These are phyloP conservation scores for Percopsis omiscomaycus DNA, from an alignment of 2,797 vertebrate species.

Conservation along the genomic window DNA sequence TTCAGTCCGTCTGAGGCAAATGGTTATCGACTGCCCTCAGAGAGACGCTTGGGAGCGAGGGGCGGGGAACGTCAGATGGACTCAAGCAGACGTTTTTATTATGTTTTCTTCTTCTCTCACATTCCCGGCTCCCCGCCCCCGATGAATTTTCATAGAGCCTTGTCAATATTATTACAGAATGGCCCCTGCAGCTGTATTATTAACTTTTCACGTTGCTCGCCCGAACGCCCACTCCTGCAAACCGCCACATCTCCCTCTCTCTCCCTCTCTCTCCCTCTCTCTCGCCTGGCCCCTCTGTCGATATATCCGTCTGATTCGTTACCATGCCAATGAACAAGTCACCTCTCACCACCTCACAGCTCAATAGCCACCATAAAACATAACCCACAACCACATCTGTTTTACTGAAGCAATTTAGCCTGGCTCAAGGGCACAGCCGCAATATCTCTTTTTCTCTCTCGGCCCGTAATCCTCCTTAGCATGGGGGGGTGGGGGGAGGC, in stretches of 20 bases:
- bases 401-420: slow-evolving; percentile 72
- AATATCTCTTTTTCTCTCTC: slow-evolving; percentile 43
- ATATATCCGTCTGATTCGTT: slow-evolving; percentile 38
- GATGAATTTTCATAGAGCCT: slow-evolving; percentile 57
- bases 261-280: slow-evolving; percentile 4
- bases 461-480: slow-evolving; percentile 16
- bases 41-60: slow-evolving; percentile 11
- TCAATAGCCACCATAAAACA: slow-evolving; percentile 62
- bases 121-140: slow-evolving; percentile 8
- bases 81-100: slow-evolving; percentile 19
- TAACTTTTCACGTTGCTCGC: slow-evolving; percentile 41
- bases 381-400: slow-evolving; percentile 66
- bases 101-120: background rate
- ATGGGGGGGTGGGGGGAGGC: slow-evolving; percentile 11
- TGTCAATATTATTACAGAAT: slow-evolving; percentile 59
- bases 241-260: slow-evolving; percentile 4
- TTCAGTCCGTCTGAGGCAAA: slow-evolving; percentile 67
- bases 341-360: slow-evolving; percentile 31
- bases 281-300: background rate
- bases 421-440: slow-evolving; percentile 73
- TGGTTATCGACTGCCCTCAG: slow-evolving; percentile 64
- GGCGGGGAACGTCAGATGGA: slow-evolving; percentile 12
- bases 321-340: slow-evolving; percentile 46
- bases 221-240: slow-evolving; percentile 16
- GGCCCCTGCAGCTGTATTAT: slow-evolving; percentile 40